These are phyloP conservation scores for Ctena decussata DNA, from an alignment of 2,888 invertebrate species.

Conservation along the genomic window DNA sequence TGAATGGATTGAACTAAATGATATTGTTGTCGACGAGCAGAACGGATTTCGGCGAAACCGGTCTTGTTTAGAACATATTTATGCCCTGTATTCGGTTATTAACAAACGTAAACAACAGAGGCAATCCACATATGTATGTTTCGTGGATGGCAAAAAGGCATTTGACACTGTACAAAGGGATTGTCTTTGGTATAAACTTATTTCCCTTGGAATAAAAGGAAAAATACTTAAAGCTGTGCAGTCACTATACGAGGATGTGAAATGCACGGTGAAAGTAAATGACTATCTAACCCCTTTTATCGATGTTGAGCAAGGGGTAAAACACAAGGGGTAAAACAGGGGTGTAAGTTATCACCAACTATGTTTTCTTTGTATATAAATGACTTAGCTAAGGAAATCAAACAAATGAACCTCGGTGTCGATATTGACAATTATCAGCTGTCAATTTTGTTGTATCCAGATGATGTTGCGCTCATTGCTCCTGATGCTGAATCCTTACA, in stretches of 20 bases:
- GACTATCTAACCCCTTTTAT: background rate
- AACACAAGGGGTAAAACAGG: background rate
- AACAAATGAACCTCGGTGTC: background rate
- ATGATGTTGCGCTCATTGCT: background rate
- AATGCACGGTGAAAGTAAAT: background rate
- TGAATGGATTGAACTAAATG: background rate
- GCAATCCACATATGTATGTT: background rate
- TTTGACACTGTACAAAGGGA: conserved; percentile 1
- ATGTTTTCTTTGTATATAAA: conserved; percentile 5
- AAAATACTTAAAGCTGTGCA: background rate
- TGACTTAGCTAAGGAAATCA: background rate
- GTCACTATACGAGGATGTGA: background rate
- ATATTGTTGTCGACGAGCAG: background rate
- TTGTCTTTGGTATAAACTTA: conserved; percentile 1
- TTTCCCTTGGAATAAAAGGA: background rate
- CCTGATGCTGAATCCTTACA: background rate
- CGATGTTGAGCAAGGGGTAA: background rate
- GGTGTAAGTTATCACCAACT: background rate
- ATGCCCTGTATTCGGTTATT: background rate
- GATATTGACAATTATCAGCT: background rate
- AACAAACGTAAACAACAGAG: background rate
- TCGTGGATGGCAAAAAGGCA: background rate
- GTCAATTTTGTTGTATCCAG: background rate
- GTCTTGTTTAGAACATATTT: background rate
- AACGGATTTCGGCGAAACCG: background rate